These are phyloP conservation scores for Odontocolon sp. DNA, from an alignment of 2,888 invertebrate genomes.

Conservation along the genomic window DNA sequence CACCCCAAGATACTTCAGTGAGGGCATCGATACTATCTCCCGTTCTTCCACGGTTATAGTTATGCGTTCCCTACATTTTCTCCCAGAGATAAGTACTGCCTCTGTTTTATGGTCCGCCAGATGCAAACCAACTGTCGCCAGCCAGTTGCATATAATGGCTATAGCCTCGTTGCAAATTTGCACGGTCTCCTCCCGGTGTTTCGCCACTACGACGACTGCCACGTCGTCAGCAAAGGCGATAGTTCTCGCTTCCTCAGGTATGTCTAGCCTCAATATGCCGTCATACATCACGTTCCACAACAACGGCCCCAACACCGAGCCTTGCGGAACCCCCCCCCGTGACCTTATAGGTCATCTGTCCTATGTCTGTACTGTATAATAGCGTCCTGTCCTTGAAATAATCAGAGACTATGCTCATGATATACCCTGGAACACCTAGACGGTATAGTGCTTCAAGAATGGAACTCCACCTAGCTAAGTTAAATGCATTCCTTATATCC, in stretches of 20 bases:
- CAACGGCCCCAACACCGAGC: conserved; percentile 51
- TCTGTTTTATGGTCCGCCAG: conserved; percentile 60
- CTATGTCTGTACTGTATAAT: conserved; percentile 54
- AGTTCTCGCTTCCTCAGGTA: conserved; percentile 27
- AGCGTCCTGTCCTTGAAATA: conserved; percentile 58
- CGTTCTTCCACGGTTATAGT: conserved; percentile 42
- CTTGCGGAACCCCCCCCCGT: conserved; percentile 57
- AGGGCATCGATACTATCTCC: conserved; percentile 37
- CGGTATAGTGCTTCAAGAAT: conserved; percentile 14
- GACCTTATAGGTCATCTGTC: conserved; percentile 23
- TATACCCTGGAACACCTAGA: conserved; percentile 38
- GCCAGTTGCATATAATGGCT: conserved; percentile 8
- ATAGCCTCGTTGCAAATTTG: not conserved
- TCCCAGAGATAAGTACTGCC: conserved; percentile 50
- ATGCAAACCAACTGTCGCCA: conserved; percentile 28
- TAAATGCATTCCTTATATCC: conserved; percentile 23
- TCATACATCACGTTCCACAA: conserved; percentile 49
- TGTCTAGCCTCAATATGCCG: conserved; percentile 10
- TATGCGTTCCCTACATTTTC: conserved; percentile 48
- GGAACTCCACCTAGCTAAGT: conserved; percentile 29
- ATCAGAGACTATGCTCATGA: too few species aligned
- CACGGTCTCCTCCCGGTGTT: conserved; percentile 7
- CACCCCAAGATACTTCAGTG: conserved; percentile 57
- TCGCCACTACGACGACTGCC: conserved; percentile 13
- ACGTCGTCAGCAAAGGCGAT: conserved; percentile 47